Evolutionary conservation across 2,888 invertebrate species (phyloP).

Genomic region (Polyommatus iphigenia): DNA sequence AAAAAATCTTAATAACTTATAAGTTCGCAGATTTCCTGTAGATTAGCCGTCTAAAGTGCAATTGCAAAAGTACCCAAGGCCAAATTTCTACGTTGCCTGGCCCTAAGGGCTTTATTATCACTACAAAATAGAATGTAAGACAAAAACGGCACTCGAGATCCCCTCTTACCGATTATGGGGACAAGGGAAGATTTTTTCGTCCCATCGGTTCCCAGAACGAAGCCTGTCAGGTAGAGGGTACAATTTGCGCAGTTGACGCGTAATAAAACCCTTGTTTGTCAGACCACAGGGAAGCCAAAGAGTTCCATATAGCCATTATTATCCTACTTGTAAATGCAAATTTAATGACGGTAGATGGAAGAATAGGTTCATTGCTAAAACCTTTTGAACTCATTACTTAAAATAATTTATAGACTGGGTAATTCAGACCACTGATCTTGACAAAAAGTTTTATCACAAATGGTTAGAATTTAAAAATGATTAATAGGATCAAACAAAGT

Average conservation of each 20-base stretch:
- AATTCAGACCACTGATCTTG: not conserved
- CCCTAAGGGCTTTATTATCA: slow-evolving; percentile 56
- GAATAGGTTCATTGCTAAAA: not conserved
- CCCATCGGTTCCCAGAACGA: slow-evolving; percentile 60
- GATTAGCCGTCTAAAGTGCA: slow-evolving; percentile 7
- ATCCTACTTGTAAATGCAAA: slow-evolving; percentile 10
- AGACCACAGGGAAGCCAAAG: slow-evolving; percentile 31
- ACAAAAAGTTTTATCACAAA: no score
- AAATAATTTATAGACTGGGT: not conserved
- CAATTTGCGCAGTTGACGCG: slow-evolving; percentile 30
- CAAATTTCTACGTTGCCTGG: slow-evolving; percentile 4
- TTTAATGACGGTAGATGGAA: not conserved
- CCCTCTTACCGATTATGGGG: slow-evolving; percentile 73
- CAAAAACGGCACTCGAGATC: slow-evolving; percentile 76
- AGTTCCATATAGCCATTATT: slow-evolving; percentile 1
- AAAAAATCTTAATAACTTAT: no score
- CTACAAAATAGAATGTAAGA: slow-evolving; percentile 65
- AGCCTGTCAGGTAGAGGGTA: slow-evolving; percentile 63
- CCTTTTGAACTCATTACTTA: not conserved
- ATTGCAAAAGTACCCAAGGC: slow-evolving; percentile 13
- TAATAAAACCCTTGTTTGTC: slow-evolving; percentile 27
- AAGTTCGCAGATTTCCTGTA: not conserved
- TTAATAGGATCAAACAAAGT: no score
- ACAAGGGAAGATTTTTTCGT: slow-evolving; percentile 64
- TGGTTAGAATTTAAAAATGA: no score